Conservation (phyloP, 2,888 invertebrate species). For the Andrena dorsata region DNA sequence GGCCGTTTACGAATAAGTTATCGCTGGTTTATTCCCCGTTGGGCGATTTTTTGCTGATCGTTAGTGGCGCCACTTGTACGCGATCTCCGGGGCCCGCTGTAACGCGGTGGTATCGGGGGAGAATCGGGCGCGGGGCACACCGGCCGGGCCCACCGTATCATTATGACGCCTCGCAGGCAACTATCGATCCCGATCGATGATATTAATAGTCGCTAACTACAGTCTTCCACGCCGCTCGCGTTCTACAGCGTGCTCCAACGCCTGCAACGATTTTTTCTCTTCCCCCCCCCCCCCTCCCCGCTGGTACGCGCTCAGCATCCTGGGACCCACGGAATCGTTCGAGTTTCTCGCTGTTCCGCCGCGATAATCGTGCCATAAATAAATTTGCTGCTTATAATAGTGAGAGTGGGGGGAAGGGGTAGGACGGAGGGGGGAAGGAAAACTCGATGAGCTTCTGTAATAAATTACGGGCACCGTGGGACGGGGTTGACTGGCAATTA, state of each 20-base stretch:
- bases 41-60: slow-evolving; percentile 51
- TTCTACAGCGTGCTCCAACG: slow-evolving; percentile 64
- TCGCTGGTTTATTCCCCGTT: slow-evolving; percentile 42
- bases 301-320: slow-evolving; percentile 1
- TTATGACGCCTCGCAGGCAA: slow-evolving; percentile 82
- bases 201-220: slow-evolving; percentile 84
- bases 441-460: slow-evolving; percentile 24
- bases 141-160: slow-evolving; percentile 78
- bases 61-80: slow-evolving; percentile 75
- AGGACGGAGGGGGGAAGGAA: neutral
- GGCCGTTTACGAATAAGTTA: slow-evolving; percentile 48
- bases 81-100: slow-evolving; percentile 44
- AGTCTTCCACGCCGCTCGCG: slow-evolving; percentile 76
- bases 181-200: slow-evolving; percentile 83
- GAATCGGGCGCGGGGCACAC: slow-evolving; percentile 68
- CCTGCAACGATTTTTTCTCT: slow-evolving; percentile 12
- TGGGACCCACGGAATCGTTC: slow-evolving; percentile 33
- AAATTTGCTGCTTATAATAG: slow-evolving; percentile 28
- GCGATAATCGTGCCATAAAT: slow-evolving; percentile 42
- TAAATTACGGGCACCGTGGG: slow-evolving; percentile 6
- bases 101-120: slow-evolving; percentile 70
- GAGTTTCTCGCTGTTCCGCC: slow-evolving; percentile 32
- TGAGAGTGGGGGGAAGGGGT: neutral
- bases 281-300: neutral
- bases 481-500: slow-evolving; percentile 6